Percentiles rank a stretch among this genome's conserved stretches.
phyloP scores from a whole-genome alignment of 2,113 vertebrate species.

The Scortum barcoo region DNA sequence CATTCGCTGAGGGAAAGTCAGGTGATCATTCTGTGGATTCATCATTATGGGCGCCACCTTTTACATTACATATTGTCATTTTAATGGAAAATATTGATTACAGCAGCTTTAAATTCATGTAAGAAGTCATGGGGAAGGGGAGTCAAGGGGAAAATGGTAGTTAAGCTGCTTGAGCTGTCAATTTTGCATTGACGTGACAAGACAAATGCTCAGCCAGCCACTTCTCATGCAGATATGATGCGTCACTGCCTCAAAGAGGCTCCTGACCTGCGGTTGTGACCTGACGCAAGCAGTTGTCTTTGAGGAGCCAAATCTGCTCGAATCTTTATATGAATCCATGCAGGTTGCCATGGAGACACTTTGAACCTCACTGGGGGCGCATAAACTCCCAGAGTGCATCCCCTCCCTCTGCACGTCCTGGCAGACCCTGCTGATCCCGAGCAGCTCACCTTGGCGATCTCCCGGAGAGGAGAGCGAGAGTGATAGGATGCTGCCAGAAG shows the following conservation, averaged over 20 bases:
- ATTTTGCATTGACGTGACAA: background rate
- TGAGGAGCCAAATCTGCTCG: background rate
- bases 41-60: background rate
- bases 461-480: slow-evolving; percentile 36
- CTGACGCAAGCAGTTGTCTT: background rate
- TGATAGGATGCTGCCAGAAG: slow-evolving; percentile 40
- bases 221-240: slow-evolving; percentile 13
- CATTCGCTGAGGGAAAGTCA: background rate
- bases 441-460: slow-evolving; percentile 35
- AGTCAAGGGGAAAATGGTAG: background rate
- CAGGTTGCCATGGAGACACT: slow-evolving; percentile 53
- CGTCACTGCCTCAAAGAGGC: background rate
- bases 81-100: background rate
- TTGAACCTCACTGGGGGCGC: background rate
- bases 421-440: slow-evolving; percentile 26
- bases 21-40: background rate
- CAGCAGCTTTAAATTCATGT: background rate
- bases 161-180: background rate
- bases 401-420: slow-evolving; percentile 14
- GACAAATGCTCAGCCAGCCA: background rate
- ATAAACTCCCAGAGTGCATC: slow-evolving; percentile 16
- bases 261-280: slow-evolving; percentile 7
- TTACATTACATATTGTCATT: background rate
- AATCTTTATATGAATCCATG: background rate
- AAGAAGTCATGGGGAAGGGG: no score